These are phyloP conservation scores for Dyspetes luteomarginatus DNA, from an alignment of 2,888 invertebrate genomes.

Conservation along the genomic window DNA sequence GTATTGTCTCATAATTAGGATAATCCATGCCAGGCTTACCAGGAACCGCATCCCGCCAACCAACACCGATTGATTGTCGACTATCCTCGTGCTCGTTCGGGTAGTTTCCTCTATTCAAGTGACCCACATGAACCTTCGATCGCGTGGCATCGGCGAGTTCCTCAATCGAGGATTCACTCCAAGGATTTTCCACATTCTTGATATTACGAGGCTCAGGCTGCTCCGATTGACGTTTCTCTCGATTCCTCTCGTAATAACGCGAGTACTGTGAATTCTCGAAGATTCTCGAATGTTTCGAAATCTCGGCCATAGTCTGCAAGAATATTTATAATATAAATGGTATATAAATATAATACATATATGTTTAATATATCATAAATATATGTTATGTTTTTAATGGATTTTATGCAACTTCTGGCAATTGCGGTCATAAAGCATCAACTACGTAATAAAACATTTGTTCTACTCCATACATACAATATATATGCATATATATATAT, in stretches of 20 bases:
- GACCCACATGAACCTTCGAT: conserved; percentile 42
- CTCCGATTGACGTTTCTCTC: conserved; percentile 2
- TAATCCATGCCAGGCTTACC: conserved; percentile 84
- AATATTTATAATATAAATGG: neutral
- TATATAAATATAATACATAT: neutral
- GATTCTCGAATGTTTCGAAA: conserved; percentile 4
- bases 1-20: conserved; percentile 82
- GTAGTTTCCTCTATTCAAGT: conserved; percentile 50
- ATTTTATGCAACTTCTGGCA: neutral
- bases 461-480: neutral
- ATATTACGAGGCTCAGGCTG: neutral
- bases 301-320: conserved; percentile 31
- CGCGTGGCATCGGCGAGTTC: conserved; percentile 46
- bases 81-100: conserved; percentile 51
- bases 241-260: conserved; percentile 17
- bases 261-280: neutral
- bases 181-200: conserved; percentile 1
- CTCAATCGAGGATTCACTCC: conserved; percentile 39
- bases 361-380: neutral
- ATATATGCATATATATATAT: neutral
- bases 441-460: neutral
- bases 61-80: conserved; percentile 63
- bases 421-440: neutral
- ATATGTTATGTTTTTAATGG: neutral
- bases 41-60: conserved; percentile 80